Conservation (phyloP, 2,797 vertebrate genomes). For the Pelobates cultripes region DNA sequence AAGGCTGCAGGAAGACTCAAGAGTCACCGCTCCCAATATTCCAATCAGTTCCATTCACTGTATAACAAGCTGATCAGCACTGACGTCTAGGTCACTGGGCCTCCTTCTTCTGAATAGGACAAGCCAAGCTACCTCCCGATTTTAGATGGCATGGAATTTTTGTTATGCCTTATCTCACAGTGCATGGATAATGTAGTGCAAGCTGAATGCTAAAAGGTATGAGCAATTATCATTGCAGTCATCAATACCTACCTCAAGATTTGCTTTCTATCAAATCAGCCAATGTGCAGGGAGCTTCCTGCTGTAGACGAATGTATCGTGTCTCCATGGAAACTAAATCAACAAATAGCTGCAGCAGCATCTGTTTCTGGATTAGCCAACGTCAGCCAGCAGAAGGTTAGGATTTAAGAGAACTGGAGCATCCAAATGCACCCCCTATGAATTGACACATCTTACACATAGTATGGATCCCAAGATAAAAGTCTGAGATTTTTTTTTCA, state of each 20-base stretch:
- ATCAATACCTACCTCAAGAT: constrained; percentile 70
- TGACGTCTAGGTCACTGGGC: constrained; percentile 58
- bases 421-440: constrained; percentile 61
- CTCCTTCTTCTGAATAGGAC: constrained; percentile 55
- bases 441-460: constrained; percentile 62
- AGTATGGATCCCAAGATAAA: constrained; percentile 55
- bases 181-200: constrained; percentile 57
- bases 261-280: constrained; percentile 73
- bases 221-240: constrained; percentile 69
- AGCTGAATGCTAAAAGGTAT: constrained; percentile 64
- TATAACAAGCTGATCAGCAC: constrained; percentile 62
- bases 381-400: constrained; percentile 72
- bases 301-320: constrained; percentile 70
- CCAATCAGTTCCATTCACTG: constrained; percentile 68
- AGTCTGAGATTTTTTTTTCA: constrained; percentile 24
- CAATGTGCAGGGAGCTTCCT: constrained; percentile 70
- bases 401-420: constrained; percentile 65
- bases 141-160: constrained; percentile 50
- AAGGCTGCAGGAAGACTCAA: constrained; percentile 65
- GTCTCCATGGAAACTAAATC: constrained; percentile 93
- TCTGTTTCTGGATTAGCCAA: constrained; percentile 76
- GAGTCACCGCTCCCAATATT: constrained; percentile 64
- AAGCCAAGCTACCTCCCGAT: constrained; percentile 58
- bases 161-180: constrained; percentile 52
- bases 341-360: constrained; percentile 87